Base-by-base conservation (phyloP, 1,140 invertebrate genomes). In the Drosophila sproati region DNA sequence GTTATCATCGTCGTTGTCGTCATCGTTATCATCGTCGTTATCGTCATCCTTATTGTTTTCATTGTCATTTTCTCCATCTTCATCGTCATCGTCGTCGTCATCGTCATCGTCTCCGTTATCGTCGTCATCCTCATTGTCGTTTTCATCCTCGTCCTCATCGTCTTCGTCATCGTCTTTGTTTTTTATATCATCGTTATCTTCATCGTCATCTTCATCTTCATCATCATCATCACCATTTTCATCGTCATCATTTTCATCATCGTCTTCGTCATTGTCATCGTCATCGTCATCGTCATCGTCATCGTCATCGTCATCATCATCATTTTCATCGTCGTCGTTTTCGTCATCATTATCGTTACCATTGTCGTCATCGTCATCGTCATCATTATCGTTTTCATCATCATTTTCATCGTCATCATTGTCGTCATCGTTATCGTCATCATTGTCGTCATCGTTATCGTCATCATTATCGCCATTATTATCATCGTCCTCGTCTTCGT, bases 211-310 rank as follows among this genome's bases (percentile, higher is more conserved):
- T 0, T 92, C 74, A 0, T 92, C 73, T 4, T 92, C 82, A n/a
- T 93, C 82, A 7, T 92, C 69, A 8, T 92, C 86, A 4, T 93
- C 78, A 37, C 92, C 82, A 3, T 86, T 45, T 0, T 77, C 20
- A 0, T 81, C 35, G 0, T 76, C 10, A 1, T 78, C 45, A 1
- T 92, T 73, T 20, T 90, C 80, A 2, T 91, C 69, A 35, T 92
- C 83, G 0, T 75, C 31, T 31, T 93, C 82, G 43, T 86, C 77
- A 35, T 91, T 82, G 28, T 93, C 86, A n/a, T 94, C 91, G 32
- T 94, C 91, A 62, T 94, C 92, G 52, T 94, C n/a, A 2, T 60
- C 20, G 3, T 89, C 87, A 0, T 74, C 52, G 0, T 75, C 41
- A 0, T 74, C 29, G 2, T 77, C 62, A 0, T 78, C 51, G 0